Percentiles rank a stretch among this genome's conserved stretches.
These are phyloP conservation scores for Acipenser ruthenus DNA, from an alignment of 2,797 vertebrate species.

Conservation along the genomic window DNA sequence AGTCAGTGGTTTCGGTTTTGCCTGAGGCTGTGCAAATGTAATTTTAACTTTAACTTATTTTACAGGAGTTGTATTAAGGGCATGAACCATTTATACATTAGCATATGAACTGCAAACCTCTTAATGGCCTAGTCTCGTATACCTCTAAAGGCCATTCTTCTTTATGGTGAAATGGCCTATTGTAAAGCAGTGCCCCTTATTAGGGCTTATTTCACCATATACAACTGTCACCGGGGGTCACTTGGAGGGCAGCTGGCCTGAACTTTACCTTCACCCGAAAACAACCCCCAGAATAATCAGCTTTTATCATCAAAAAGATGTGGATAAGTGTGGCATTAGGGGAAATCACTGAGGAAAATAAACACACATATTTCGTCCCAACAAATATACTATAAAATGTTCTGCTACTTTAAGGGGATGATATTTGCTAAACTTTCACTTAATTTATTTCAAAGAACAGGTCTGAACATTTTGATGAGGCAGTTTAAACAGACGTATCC, in stretches of 20 bases:
- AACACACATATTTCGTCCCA: not conserved
- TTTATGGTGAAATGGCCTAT: constrained; percentile 18
- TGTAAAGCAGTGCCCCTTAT: constrained; percentile 16
- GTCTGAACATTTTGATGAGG: not conserved
- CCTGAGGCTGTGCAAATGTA: constrained; percentile 27
- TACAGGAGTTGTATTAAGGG: constrained; percentile 31
- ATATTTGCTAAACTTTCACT: no score
- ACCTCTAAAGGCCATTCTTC: constrained; percentile 29
- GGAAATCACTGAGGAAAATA: not conserved
- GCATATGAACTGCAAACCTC: constrained; percentile 23
- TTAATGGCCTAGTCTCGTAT: constrained; percentile 21
- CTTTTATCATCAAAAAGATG: constrained; percentile 18
- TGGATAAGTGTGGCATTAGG: constrained; percentile 11
- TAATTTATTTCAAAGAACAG: not conserved
- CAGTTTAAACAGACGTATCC: not conserved
- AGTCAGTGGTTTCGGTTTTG: constrained; percentile 20
- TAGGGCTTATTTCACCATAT: constrained; percentile 28
- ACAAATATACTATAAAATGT: not conserved
- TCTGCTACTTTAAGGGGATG: no score
- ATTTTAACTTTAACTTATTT: constrained; percentile 35
- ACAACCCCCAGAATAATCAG: constrained; percentile 20
- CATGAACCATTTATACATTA: constrained; percentile 18
- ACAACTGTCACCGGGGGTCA: constrained; percentile 25
- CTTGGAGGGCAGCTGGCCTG: constrained; percentile 30
- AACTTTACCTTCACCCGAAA: constrained; percentile 32